Percentiles rank a stretch among this genome's conserved stretches.
phyloP scores from a whole-genome alignment of 2,888 invertebrate genomes.

The Drosophila suboccidentalis region DNA sequence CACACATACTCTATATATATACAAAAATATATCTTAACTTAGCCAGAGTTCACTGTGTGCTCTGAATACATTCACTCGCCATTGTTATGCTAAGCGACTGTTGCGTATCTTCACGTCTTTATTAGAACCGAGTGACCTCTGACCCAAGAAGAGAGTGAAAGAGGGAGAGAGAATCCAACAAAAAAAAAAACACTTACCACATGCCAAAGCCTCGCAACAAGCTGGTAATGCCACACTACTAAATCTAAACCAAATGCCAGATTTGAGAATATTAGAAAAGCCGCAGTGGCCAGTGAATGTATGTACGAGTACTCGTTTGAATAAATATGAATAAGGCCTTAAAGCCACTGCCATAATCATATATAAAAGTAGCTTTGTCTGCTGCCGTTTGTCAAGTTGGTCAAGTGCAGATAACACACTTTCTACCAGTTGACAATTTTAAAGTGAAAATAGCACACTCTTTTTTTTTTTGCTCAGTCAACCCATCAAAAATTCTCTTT shows the following conservation, averaged over 20 bases:
- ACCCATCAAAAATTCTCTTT: not conserved
- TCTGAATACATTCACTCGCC: constrained; percentile 28
- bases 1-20: not conserved
- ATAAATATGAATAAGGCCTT: constrained; percentile 20
- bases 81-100: constrained; percentile 66
- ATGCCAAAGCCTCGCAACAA: constrained; percentile 3
- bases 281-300: constrained; percentile 13
- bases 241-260: constrained; percentile 46
- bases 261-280: constrained; percentile 42
- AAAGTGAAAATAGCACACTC: not conserved
- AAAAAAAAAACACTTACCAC: not conserved
- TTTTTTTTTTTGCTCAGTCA: too few relatives aligned
- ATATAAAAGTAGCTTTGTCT: constrained; percentile 17
- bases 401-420: constrained; percentile 1
- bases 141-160: constrained; percentile 21
- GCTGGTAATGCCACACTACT: constrained; percentile 26
- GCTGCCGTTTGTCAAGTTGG: constrained; percentile 11
- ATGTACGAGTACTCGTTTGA: constrained; percentile 5
- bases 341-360: constrained; percentile 10
- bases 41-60: constrained; percentile 22
- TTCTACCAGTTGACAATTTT: not conserved
- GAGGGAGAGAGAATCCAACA: too few relatives aligned
- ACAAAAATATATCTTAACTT: constrained; percentile 10
- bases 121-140: constrained; percentile 45
- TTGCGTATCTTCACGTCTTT: constrained; percentile 55